Evolutionary conservation across 2,113 vertebrate species (phyloP).

Genomic region (Okapia johnstoni): DNA sequence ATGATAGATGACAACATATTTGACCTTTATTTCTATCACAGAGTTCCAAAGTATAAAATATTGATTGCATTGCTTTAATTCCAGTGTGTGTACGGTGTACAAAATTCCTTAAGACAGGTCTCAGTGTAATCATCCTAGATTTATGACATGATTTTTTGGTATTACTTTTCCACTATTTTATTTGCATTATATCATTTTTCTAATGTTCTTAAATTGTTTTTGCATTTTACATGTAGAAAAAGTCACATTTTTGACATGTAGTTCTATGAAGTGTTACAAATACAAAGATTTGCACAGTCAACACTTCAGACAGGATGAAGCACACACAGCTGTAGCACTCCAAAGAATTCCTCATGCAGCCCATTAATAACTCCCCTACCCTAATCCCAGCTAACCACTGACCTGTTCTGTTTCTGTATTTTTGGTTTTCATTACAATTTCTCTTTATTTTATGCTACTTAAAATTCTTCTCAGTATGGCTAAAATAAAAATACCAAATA

Average conservation of each 20-base stretch:
- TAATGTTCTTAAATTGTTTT: neutral
- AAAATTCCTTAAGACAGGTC: rapidly evolving
- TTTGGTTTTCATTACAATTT: neutral
- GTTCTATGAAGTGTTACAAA: neutral
- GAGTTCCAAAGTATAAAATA: conserved; percentile 8
- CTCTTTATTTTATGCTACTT: neutral
- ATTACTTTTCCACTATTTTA: neutral
- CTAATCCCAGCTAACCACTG: rapidly evolving
- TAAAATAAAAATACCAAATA: neutral
- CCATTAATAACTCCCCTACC: rapidly evolving
- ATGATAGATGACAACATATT: conserved; percentile 11
- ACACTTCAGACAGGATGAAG: rapidly evolving
- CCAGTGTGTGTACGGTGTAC: rapidly evolving
- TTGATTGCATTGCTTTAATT: neutral
- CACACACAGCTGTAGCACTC: rapidly evolving
- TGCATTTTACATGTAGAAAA: neutral
- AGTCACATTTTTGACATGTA: neutral
- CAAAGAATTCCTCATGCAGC: rapidly evolving
- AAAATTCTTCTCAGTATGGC: neutral
- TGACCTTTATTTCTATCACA: conserved; percentile 56
- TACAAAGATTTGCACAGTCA: neutral
- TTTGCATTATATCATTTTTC: neutral
- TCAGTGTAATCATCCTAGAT: neutral
- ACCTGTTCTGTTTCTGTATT: neutral
- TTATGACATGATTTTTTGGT: neutral